phyloP scores from a whole-genome alignment of 2,797 vertebrate species.

The Lates japonicus region DNA sequence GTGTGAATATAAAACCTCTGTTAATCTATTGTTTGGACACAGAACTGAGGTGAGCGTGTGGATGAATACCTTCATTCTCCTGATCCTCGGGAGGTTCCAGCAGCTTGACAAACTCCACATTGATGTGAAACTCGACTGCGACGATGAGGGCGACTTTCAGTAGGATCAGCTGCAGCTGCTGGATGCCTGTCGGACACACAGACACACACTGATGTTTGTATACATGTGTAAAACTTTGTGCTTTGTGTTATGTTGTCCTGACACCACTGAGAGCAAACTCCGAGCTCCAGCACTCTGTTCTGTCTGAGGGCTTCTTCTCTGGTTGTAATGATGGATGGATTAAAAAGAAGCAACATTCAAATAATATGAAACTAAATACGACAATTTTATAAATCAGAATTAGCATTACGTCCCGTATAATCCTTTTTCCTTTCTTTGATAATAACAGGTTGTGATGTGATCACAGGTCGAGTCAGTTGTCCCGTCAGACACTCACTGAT shows the following conservation, averaged over 20 bases:
- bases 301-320: background rate
- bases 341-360: background rate
- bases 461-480: background rate
- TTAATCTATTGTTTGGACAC: conserved; percentile 28
- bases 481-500: conserved; percentile 91
- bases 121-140: conserved; percentile 96
- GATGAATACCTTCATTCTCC: conserved; percentile 91
- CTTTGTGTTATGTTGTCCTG: conserved; percentile 31
- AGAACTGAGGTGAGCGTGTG: background rate
- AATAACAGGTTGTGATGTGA: background rate
- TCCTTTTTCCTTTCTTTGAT: background rate
- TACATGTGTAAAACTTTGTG: conserved; percentile 1
- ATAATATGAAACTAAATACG: background rate
- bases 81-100: conserved; percentile 95
- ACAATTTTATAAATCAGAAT: background rate
- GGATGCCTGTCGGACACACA: conserved; percentile 89
- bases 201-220: conserved; percentile 35
- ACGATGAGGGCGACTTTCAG: conserved; percentile 96
- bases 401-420: background rate
- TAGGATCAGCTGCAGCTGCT: conserved; percentile 96
- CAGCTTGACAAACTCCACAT: conserved; percentile 94
- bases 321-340: background rate
- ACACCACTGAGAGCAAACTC: background rate
- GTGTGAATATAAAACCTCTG: conserved; percentile 1
- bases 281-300: background rate